Percentiles rank a stretch among this genome's conserved stretches.
phyloP scores from a whole-genome alignment of 1,140 invertebrate genomes.

The Choristoneura fumiferana region DNA sequence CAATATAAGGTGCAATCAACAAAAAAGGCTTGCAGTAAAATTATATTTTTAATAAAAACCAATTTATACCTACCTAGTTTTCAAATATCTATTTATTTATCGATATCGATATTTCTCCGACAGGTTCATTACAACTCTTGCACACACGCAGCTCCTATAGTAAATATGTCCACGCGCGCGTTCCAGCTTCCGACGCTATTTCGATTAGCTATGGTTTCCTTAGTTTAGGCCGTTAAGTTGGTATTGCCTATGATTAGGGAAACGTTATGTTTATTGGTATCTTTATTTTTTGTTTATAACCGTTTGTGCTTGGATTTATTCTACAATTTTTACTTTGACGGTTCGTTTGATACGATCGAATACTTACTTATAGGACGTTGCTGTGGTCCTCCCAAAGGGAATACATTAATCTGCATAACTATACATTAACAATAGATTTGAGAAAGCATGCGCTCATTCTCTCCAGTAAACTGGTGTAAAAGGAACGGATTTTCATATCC shows the following conservation, averaged over 20 bases:
- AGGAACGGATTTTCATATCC: too few relatives aligned
- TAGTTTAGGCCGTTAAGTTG: slow-evolving; percentile 20
- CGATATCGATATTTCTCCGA: slow-evolving; percentile 7
- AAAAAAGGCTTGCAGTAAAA: too few relatives aligned
- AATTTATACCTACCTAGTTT: too few relatives aligned
- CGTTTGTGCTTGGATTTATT: slow-evolving; percentile 7
- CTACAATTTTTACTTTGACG: background rate
- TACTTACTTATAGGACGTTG: background rate
- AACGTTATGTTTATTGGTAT: slow-evolving; percentile 26
- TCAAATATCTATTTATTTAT: too few relatives aligned
- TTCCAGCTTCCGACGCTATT: slow-evolving; percentile 64
- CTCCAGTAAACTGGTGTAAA: too few relatives aligned
- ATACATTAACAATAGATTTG: too few relatives aligned
- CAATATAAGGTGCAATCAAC: too few relatives aligned
- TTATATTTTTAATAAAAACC: too few relatives aligned
- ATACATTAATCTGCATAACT: too few relatives aligned
- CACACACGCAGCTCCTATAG: slow-evolving; percentile 33
- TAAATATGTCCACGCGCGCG: slow-evolving; percentile 60
- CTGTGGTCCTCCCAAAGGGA: too few relatives aligned
- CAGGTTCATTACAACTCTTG: slow-evolving; percentile 22
- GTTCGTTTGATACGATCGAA: background rate
- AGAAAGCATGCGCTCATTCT: too few relatives aligned
- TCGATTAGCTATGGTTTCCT: slow-evolving; percentile 53
- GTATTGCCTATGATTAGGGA: slow-evolving; percentile 33
- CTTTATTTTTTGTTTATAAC: slow-evolving; percentile 24